phyloP scores from a whole-genome alignment of 1,140 invertebrate genomes.

The Pseudomyrmex cubaensis region DNA sequence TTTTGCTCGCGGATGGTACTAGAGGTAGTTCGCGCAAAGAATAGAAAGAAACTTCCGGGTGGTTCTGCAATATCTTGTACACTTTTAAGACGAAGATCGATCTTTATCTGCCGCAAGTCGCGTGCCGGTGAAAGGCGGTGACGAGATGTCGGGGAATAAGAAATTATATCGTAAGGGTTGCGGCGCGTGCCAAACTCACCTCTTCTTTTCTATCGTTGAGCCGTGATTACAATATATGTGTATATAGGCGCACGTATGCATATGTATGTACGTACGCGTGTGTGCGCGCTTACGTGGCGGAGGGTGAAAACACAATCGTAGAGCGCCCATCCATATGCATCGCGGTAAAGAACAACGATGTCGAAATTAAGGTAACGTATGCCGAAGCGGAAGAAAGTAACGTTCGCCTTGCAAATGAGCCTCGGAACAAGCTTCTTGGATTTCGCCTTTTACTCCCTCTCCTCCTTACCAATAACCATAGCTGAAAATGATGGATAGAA shows the following conservation, averaged over 20 bases:
- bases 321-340: constrained; percentile 69
- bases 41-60: neutral
- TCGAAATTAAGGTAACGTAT: constrained; percentile 65
- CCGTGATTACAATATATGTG: constrained; percentile 23
- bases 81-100: constrained; percentile 48
- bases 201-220: neutral
- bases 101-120: constrained; percentile 59
- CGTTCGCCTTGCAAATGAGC: constrained; percentile 48
- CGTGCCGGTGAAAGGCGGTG: constrained; percentile 68
- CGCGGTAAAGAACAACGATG: constrained; percentile 67
- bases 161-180: constrained; percentile 67
- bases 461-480: neutral
- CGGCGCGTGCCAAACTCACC: constrained; percentile 65
- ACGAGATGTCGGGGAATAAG: constrained; percentile 67
- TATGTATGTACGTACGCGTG: neutral
- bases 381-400: constrained; percentile 16
- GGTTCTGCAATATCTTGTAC: constrained; percentile 24
- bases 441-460: constrained; percentile 18
- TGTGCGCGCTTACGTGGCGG: neutral
- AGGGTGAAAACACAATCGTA: constrained; percentile 13
- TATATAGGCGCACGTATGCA: constrained; percentile 16
- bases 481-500: constrained; percentile 3
- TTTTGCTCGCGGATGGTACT: too few relatives aligned
- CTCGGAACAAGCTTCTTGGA: constrained; percentile 28
- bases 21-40: too few relatives aligned